Evolutionary conservation across 2,797 vertebrate species (phyloP), one percentile per base, ranked within the genome.

Genomic region (Sebastes nivosus): DNA sequence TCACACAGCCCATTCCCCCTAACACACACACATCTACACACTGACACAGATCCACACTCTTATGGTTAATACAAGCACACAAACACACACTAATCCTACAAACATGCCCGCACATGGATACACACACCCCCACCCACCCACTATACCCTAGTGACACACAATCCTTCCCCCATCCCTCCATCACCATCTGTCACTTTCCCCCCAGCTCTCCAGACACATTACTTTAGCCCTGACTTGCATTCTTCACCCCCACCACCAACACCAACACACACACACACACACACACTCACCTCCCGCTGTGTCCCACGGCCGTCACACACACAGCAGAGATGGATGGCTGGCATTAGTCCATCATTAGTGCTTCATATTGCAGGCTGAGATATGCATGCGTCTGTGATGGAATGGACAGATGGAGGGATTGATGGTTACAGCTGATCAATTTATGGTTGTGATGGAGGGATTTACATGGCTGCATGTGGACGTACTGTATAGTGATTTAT

Each of bases 141-240:
- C 70, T 69, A 46, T 46, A 82, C 74, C 77, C 84, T 65, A 87
- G 73, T 89, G 89, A 92, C 92, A 92, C 84, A 92, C 87, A 93
- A 91, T 90, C 91, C 88, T 82, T 68, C 80, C 87, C 67, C 82
- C 79, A 82, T 87, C 78, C 64, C 82, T 84, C 75, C 58, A 22
- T 80, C 79, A 38, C 93, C 91, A 92, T 93, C 94, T 94, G 93
- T 83, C 90, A 92, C 92, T 89, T 88, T 90, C 84, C 65, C 72
- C 9, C 67, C 67, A 54, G 58, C 65, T 76, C 75, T 83, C 60
- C 72, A 50, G 70, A 57, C 38, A 72, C 52, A 68, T 69, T 69
- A 76, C 69, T 88, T 86, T 64, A 76, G 57, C 72, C 77, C 64
- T 18, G 32, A 80, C 63, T 74, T 71, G 46, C 27, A 22, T 75